phyloP scores from a whole-genome alignment of 2,113 vertebrate genomes.

The Clarias batrachus region DNA sequence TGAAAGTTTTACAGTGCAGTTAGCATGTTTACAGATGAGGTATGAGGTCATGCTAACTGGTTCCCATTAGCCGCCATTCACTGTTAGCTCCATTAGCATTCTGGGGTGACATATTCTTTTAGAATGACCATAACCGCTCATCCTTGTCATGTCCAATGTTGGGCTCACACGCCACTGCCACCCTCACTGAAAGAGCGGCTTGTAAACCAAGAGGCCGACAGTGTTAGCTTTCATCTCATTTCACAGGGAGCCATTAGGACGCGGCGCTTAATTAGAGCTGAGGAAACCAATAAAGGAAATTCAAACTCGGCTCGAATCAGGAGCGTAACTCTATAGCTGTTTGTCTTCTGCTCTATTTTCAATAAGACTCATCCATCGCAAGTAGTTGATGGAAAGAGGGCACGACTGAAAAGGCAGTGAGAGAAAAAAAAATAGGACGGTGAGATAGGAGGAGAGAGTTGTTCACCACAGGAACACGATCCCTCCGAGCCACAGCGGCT shows the following conservation, averaged over 20 bases:
- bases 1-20: neutral
- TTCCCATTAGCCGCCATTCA: neutral
- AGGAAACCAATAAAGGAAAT: conserved; percentile 55
- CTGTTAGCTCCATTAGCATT: neutral
- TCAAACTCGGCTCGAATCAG: conserved; percentile 43
- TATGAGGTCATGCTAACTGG: conserved; percentile 23
- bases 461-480: conserved; percentile 22
- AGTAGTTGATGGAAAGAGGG: conserved; percentile 31
- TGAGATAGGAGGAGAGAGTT: conserved; percentile 35
- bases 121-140: conserved; percentile 7
- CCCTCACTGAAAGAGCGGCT: conserved; percentile 32
- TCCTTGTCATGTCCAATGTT: conserved; percentile 36
- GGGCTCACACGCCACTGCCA: conserved; percentile 35
- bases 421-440: conserved; percentile 20
- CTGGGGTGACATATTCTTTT: neutral
- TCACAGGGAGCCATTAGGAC: conserved; percentile 47
- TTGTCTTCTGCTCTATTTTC: conserved; percentile 47
- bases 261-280: conserved; percentile 50
- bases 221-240: conserved; percentile 55
- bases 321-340: conserved; percentile 52
- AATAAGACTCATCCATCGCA: conserved; percentile 46
- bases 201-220: conserved; percentile 52
- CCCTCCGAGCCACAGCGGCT: neutral
- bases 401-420: conserved; percentile 16
- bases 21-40: neutral